A percentile compares a stretch with the other conserved stretches of the same genome.
phyloP scores from a whole-genome alignment of 2,888 invertebrate genomes.

The Eristalis tenax region DNA sequence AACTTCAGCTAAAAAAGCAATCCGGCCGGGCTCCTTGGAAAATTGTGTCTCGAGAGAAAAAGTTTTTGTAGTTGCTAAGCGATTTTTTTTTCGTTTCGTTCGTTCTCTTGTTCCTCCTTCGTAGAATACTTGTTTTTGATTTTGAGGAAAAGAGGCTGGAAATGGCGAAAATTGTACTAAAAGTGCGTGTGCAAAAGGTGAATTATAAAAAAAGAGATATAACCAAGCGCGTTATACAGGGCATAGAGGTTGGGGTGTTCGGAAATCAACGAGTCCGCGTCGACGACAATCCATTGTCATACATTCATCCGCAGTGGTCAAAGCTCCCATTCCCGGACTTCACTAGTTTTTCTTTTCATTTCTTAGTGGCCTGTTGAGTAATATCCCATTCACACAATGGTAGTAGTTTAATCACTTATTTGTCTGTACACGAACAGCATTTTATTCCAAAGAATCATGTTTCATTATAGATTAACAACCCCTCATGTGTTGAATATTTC shows the following conservation, averaged over 20 bases:
- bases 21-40: conserved; percentile 61
- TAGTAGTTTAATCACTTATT: conserved; percentile 2
- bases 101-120: conserved; percentile 4
- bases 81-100: conserved; percentile 24
- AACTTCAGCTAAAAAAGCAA: conserved; percentile 40
- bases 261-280: conserved; percentile 7
- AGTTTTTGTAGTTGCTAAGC: conserved; percentile 66
- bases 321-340: conserved; percentile 33
- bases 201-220: conserved; percentile 24
- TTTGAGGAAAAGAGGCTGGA: conserved; percentile 36
- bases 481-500: conserved; percentile 20
- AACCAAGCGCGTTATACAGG: background rate
- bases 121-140: conserved; percentile 60
- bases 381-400: background rate
- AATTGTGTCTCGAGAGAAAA: conserved; percentile 61
- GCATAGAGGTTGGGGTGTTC: background rate
- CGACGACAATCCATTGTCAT: conserved; percentile 43
- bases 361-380: conserved; percentile 70
- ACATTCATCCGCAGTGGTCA: conserved; percentile 30
- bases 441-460: background rate
- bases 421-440: conserved; percentile 11
- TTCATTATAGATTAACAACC: conserved; percentile 20
- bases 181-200: conserved; percentile 54
- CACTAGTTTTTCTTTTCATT: background rate
- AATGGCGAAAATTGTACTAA: conserved; percentile 61